These are phyloP conservation scores for Toxostoma redivivum DNA, from an alignment of 2,113 vertebrate genomes.

Conservation along the genomic window DNA sequence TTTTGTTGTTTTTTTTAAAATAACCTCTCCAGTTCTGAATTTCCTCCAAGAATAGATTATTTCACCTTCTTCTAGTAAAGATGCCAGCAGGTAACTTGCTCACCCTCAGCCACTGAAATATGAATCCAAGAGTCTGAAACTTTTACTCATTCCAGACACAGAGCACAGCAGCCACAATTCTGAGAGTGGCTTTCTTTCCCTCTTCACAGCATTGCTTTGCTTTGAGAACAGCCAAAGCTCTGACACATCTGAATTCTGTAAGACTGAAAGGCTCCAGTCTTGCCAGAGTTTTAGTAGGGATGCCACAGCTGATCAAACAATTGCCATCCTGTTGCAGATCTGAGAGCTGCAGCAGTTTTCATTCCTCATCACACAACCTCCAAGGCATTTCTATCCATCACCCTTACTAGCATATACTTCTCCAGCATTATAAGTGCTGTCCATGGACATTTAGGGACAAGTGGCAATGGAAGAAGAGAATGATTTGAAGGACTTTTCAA, in stretches of 20 bases:
- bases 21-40: not conserved
- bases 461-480: not conserved
- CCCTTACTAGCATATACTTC: not conserved
- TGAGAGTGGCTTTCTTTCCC: not conserved
- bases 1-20: not conserved
- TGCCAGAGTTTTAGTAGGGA: constrained; percentile 18
- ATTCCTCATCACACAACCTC: constrained; percentile 31
- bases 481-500: not conserved
- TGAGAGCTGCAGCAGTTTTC: constrained; percentile 5
- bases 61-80: not conserved
- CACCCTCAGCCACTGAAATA: not conserved
- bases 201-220: not conserved
- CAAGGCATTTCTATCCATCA: constrained; percentile 31
- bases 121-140: not conserved
- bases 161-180: not conserved
- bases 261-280: not conserved
- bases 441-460: not conserved
- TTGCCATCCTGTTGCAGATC: constrained; percentile 17
- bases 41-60: not conserved
- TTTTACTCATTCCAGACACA: not conserved
- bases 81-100: not conserved
- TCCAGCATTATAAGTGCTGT: not conserved
- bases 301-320: constrained; percentile 49
- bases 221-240: not conserved
- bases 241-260: not conserved